A percentile compares a stretch with the other conserved stretches of the same genome.
These are phyloP conservation scores for Grammomys dolichurus DNA, from an alignment of 2,113 vertebrate species.

Conservation along the genomic window DNA sequence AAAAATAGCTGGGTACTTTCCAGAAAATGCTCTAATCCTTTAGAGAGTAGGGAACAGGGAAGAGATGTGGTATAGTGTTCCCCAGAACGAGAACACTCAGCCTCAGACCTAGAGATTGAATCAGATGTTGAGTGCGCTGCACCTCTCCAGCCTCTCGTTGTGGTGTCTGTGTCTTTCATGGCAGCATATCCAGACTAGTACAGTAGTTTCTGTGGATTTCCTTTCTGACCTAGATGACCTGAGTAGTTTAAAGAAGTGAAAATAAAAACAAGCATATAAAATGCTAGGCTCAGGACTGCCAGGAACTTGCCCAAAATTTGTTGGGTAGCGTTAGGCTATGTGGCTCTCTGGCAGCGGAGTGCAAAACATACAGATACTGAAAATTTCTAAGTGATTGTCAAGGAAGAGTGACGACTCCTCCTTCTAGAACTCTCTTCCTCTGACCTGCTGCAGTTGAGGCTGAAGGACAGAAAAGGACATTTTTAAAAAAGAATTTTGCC, in stretches of 20 bases:
- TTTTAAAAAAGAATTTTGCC: not conserved
- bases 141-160: not conserved
- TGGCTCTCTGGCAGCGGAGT: not conserved
- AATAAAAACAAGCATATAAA: not conserved
- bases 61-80: rapidly evolving
- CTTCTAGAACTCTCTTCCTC: not conserved
- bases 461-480: not conserved
- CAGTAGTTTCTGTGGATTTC: not conserved
- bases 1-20: not conserved
- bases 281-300: not conserved
- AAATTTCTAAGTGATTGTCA: not conserved
- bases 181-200: too few relatives aligned
- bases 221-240: not conserved
- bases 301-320: not conserved
- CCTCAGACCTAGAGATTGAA: not conserved
- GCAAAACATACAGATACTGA: not conserved
- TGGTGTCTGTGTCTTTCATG: not conserved
- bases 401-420: not conserved
- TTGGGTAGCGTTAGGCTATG: not conserved
- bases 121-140: not conserved
- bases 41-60: not conserved
- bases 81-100: not conserved
- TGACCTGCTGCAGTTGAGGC: not conserved
- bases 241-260: not conserved
- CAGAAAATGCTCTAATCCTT: not conserved